Percentiles rank a stretch among this genome's conserved stretches.
Conservation (phyloP, 2,113 vertebrate genomes). For the Mormyrus iriodes region DNA sequence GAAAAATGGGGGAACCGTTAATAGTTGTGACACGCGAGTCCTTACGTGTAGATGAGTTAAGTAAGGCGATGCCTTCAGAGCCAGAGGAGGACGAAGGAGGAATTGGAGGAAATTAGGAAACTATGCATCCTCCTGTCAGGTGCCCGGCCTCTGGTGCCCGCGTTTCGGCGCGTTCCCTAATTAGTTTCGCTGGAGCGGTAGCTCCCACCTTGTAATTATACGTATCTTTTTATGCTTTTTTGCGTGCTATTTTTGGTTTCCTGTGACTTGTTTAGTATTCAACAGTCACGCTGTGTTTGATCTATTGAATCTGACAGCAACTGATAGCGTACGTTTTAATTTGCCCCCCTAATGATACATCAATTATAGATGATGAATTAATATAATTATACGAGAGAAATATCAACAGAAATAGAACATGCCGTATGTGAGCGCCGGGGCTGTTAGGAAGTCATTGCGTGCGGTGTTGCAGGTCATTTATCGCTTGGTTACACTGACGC, state of each 20-base stretch:
- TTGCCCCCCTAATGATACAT: neutral
- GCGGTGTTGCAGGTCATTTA: neutral
- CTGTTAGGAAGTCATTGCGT: neutral
- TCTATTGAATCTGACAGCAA: neutral
- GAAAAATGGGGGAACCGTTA: neutral
- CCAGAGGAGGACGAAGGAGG: neutral
- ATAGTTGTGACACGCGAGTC: neutral
- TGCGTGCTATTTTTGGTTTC: neutral
- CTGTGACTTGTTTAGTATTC: constrained; percentile 2
- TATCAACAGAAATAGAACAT: neutral
- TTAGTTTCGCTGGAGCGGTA: constrained; percentile 24
- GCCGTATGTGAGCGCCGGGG: neutral
- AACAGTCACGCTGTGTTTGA: neutral
- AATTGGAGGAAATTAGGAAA: neutral
- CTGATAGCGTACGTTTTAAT: neutral
- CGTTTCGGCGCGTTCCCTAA: constrained; percentile 39
- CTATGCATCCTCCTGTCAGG: constrained; percentile 40
- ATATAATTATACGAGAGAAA: neutral
- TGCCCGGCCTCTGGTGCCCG: constrained; percentile 51
- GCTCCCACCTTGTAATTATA: neutral
- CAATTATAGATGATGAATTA: neutral
- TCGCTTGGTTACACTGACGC: neutral
- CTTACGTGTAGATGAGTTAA: neutral
- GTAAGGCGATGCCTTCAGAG: neutral
- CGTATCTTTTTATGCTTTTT: neutral